These are phyloP conservation scores for Meteorus colon DNA, from an alignment of 2,888 invertebrate genomes.

Conservation along the genomic window DNA sequence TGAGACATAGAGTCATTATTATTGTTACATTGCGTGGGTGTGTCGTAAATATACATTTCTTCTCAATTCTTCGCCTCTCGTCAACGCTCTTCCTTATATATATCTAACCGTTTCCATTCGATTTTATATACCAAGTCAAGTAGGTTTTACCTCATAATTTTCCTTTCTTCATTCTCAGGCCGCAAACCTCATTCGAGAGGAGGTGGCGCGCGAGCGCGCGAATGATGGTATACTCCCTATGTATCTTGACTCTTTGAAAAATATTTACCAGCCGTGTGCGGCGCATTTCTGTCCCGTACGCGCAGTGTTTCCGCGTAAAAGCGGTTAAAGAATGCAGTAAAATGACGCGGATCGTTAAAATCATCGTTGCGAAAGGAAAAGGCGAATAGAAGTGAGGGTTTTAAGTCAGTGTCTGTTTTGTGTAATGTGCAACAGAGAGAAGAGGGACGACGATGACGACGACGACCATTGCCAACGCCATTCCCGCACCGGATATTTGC, in stretches of 20 bases:
- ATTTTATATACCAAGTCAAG: constrained; percentile 5
- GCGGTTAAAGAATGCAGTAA: constrained; percentile 49
- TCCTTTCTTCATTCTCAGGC: constrained; percentile 33
- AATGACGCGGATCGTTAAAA: constrained; percentile 50
- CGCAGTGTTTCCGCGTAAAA: constrained; percentile 43
- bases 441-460: not conserved
- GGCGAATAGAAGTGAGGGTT: not conserved
- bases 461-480: constrained; percentile 21
- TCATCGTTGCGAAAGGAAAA: constrained; percentile 38
- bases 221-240: not conserved
- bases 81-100: not conserved
- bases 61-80: not conserved
- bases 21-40: constrained; percentile 29
- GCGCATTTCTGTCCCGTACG: constrained; percentile 29
- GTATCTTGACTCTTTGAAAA: not conserved
- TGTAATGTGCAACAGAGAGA: not conserved
- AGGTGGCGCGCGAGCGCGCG: constrained; percentile 14
- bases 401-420: not conserved
- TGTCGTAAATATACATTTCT: not conserved
- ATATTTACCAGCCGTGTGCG: constrained; percentile 2
- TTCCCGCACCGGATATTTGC: constrained; percentile 40
- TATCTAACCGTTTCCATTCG: not conserved
- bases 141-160: constrained; percentile 29
- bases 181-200: constrained; percentile 32
- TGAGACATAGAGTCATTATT: constrained; percentile 22